Evolutionary conservation across 2,888 invertebrate genomes (phyloP), one percentile per base, ranked within the genome.

Genomic region (Metacarcinus magister): DNA sequence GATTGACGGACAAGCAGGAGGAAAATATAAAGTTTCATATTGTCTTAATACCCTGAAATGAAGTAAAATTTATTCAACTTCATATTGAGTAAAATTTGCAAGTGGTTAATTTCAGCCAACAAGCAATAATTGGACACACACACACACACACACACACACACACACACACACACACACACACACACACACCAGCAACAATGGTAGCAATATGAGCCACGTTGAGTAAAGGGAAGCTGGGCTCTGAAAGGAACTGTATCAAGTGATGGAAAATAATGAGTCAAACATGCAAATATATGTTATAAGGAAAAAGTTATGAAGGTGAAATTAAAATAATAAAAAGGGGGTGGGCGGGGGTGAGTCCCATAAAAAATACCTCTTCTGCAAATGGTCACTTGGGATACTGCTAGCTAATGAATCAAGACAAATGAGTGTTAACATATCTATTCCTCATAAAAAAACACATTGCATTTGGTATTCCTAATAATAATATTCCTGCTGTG

Each of bases 101-200:
- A 28, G 8, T 75, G 7, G 75, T 75, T 10, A n/a, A 75, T 75
- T 75, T 75, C 75, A 75, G 67, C 19, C n/a, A 75, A 8, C 54
- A 75, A 75, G 75, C n/a, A 75, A 75, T 75, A 28, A 5, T 28
- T 75, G 91, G 91, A 13, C n/a, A 75, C 75, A 75, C 75, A 75
- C 75, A 75, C 75, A 75, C 75, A 75, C 75, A 75, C 75, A 75
- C 75, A n/a, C 75, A 75, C 75, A 75, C 75, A 75, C n/a, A 67
- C 60, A 60, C 19, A 60, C 60, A 60, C 19, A 60, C 60, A 48
- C 13, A 48, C 39, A 39, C 39, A 39, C 39, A 39, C 39, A 39
- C 39, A 39, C 23, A 0, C 0, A 54, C 16, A 13, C 8, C 28
- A 75, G 75, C 39, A 39, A 39, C 39, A 39, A 54, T 54, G 8